Evolutionary conservation across 2,797 vertebrate genomes (phyloP).

Genomic region (Anas bahamensis): DNA sequence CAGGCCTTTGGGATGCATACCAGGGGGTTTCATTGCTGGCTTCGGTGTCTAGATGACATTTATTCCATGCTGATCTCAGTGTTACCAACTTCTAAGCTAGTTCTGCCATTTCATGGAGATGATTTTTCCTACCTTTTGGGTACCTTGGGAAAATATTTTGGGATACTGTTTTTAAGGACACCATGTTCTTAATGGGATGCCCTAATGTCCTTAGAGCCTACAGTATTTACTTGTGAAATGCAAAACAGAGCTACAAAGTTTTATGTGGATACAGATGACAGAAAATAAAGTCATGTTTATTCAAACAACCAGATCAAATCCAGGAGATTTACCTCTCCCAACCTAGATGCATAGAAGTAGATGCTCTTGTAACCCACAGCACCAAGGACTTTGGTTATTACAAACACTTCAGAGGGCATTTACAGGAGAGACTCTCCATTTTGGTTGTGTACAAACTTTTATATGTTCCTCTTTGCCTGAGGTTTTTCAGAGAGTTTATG

Average conservation of each 20-base stretch:
- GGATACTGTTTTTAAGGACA: background rate
- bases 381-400: background rate
- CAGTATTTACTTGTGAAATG: background rate
- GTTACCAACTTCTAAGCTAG: background rate
- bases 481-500: background rate
- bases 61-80: background rate
- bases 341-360: background rate
- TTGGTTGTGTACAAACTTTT: background rate
- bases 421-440: background rate
- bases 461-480: background rate
- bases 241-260: background rate
- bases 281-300: background rate
- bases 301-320: background rate
- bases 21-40: background rate
- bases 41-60: background rate
- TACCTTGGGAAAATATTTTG: background rate
- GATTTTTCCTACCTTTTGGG: background rate
- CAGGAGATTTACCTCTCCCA: background rate
- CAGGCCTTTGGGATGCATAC: background rate
- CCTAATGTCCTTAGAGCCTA: background rate
- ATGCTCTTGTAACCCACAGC: background rate
- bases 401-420: background rate
- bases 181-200: background rate
- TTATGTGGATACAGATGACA: background rate
- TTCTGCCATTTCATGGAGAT: background rate